These are phyloP conservation scores for Zoanthus sociatus DNA, from an alignment of 92 coral and sea anemone species.

Conservation along the genomic window DNA sequence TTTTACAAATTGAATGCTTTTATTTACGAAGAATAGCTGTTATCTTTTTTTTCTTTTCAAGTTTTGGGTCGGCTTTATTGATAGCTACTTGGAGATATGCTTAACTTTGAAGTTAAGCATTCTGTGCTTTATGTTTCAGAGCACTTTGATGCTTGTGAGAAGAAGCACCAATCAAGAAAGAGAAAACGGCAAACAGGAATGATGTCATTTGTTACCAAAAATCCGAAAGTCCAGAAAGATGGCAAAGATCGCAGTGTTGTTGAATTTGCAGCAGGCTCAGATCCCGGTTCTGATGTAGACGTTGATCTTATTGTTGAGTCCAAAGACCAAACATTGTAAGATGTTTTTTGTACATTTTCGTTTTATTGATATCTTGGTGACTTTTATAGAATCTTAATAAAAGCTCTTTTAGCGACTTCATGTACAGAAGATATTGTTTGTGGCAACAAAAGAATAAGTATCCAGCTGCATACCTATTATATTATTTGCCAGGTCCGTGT, in stretches of 20 bases:
- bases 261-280: slow-evolving; percentile 43
- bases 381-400: slow-evolving; percentile 1
- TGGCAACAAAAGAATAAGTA: slow-evolving; percentile 2
- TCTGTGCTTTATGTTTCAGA: slow-evolving; percentile 44
- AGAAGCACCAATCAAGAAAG: slow-evolving; percentile 47
- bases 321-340: slow-evolving; percentile 3
- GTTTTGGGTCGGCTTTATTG: neutral
- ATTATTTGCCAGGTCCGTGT: slow-evolving; percentile 1
- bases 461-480: slow-evolving; percentile 3
- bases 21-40: neutral
- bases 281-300: slow-evolving; percentile 48
- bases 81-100: slow-evolving; percentile 9
- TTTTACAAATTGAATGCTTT: neutral
- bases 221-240: slow-evolving; percentile 24
- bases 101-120: slow-evolving; percentile 20
- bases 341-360: slow-evolving; percentile 1
- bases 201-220: slow-evolving; percentile 44
- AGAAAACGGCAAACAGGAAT: slow-evolving; percentile 46
- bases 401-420: slow-evolving; percentile 3
- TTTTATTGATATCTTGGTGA: neutral
- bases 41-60: neutral
- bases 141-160: slow-evolving; percentile 46
- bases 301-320: neutral
- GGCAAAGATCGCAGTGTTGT: slow-evolving; percentile 1
- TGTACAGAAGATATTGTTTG: neutral